These are phyloP conservation scores for Solenodon paradoxus DNA, from an alignment of 2,113 vertebrate genomes.

Conservation along the genomic window DNA sequence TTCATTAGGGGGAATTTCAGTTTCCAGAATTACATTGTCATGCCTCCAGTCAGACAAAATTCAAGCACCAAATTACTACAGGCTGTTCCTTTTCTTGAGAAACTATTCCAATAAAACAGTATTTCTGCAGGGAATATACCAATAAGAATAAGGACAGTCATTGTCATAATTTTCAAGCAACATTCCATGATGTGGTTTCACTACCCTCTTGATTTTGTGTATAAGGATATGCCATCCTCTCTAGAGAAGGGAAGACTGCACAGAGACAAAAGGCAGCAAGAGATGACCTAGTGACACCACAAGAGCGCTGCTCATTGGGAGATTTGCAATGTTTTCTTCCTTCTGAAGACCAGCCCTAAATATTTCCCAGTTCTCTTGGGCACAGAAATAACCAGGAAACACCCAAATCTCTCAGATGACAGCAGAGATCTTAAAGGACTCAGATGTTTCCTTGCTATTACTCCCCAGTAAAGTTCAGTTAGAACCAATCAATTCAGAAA, in stretches of 20 bases:
- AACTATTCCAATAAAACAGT: not conserved
- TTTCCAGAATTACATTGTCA: slow-evolving; percentile 36
- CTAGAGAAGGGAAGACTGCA: not conserved
- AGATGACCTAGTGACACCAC: not conserved
- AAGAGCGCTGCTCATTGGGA: not conserved
- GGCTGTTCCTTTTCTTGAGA: slow-evolving; percentile 31
- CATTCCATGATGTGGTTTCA: not conserved
- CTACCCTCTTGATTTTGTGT: not conserved
- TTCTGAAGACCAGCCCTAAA: slow-evolving; percentile 6
- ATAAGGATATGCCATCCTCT: not conserved
- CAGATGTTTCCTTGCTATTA: slow-evolving; percentile 59
- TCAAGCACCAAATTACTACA: too few species aligned
- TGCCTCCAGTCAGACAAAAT: slow-evolving; percentile 9
- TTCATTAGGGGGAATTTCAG: slow-evolving; percentile 4
- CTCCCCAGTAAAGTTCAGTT: not conserved
- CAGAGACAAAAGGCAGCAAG: not conserved
- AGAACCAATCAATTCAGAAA: slow-evolving; percentile 12
- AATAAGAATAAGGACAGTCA: slow-evolving; percentile 24
- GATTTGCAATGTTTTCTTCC: slow-evolving; percentile 12
- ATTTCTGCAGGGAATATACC: not conserved
- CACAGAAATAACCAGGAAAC: slow-evolving; percentile 45
- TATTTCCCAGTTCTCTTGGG: not conserved
- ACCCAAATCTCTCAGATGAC: not conserved
- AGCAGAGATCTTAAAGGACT: slow-evolving; percentile 9
- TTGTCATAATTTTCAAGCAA: not conserved